A percentile compares a stretch with the other conserved stretches of the same genome.
Conservation (phyloP, 1,140 invertebrate species). For the Oreohelix idahoensis region DNA sequence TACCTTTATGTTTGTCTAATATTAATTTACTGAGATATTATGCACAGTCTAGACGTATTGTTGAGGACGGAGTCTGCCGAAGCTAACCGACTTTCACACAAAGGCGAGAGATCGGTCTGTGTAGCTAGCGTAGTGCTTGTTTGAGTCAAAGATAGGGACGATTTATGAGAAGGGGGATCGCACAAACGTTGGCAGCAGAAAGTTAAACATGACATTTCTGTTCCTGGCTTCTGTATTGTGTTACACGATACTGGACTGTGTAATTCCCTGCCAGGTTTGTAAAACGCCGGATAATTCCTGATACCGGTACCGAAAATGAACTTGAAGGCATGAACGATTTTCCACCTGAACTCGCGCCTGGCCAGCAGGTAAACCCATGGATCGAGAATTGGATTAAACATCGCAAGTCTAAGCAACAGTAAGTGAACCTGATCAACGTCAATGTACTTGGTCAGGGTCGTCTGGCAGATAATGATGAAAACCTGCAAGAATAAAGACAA, state of each 20-base stretch:
- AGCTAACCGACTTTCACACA: background rate
- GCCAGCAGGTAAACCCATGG: slow-evolving; percentile 74
- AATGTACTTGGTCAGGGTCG: slow-evolving; percentile 41
- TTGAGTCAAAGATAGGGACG: background rate
- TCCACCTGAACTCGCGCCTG: slow-evolving; percentile 58
- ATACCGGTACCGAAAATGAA: slow-evolving; percentile 48
- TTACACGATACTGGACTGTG: slow-evolving; percentile 12
- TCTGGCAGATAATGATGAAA: slow-evolving; percentile 69
- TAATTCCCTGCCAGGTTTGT: background rate
- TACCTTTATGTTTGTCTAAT: too few species aligned
- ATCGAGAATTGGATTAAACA: slow-evolving; percentile 73
- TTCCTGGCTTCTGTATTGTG: background rate
- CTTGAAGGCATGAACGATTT: slow-evolving; percentile 51
- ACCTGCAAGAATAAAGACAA: too few species aligned
- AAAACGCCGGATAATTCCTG: background rate
- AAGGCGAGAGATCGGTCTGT: slow-evolving; percentile 31
- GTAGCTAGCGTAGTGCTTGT: background rate
- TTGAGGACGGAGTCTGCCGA: background rate
- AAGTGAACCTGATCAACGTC: slow-evolving; percentile 62
- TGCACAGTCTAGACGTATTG: background rate
- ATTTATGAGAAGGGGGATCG: slow-evolving; percentile 49
- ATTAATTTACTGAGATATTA: background rate
- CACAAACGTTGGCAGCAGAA: slow-evolving; percentile 65
- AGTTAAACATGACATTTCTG: slow-evolving; percentile 46
- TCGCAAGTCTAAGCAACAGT: slow-evolving; percentile 69